Base-by-base conservation (phyloP, 2,113 vertebrate species). In the Xenotilapia leptura region DNA sequence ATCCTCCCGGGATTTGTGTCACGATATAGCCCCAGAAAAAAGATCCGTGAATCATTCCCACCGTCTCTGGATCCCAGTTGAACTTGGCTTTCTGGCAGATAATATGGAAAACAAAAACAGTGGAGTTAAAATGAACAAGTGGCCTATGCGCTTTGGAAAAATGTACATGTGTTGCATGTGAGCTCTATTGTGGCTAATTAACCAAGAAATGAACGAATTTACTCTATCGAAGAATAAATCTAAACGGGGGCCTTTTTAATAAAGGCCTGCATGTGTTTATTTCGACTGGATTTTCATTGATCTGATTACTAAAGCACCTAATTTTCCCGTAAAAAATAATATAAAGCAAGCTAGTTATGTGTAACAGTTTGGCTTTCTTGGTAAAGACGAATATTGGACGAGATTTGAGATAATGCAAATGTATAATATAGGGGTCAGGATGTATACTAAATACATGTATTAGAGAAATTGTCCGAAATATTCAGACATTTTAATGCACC, bases 1-100 rank as follows among this genome's bases (percentile, higher is more conserved):
- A 99, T 79, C 99, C 99, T 65, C 98, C 98, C 1, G 99, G 99
- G 94, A 99, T 99, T 92, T 99, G 99, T 5, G 99, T 99, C 94
- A 99, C 97, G 84, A 99, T 99, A 94, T 99, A 99, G 1, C 99
- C 99, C 98, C 98, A 99, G 95, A 99, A 99, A 95, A 99, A 99
- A 1, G 98, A 99, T 23, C 99, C 98, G 47, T 99, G 99, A 90
- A 99, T 99, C 98, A 99, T 96, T 21, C 99, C 99, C 6, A 99
- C 98, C 0, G 97, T 99, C 92, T 99, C 98, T 0, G 98, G 98
- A 89, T 99, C 98, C 99, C 99, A 99, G 82, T 98, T 98, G 94
- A 99, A 99, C 94, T 98, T 98, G 87, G 98, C 98, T 98, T 99
- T 98, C 99, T 99, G 94, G 58, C 75, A 8, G 2, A 1, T 62